Evolutionary conservation across 1,140 invertebrate species (phyloP).

Genomic region (Halyomorpha halys): DNA sequence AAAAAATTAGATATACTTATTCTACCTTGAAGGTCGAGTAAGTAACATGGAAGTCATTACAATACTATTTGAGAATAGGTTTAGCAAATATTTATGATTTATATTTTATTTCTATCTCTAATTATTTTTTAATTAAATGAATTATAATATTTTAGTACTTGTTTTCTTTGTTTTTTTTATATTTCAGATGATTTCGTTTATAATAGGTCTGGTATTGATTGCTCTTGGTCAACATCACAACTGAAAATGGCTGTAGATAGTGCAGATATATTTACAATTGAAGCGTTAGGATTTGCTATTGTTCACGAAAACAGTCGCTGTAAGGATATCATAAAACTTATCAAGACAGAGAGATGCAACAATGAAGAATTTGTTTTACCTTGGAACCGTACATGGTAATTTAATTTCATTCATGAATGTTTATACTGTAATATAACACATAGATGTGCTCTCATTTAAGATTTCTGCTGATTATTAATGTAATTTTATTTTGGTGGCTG

Average conservation of each 20-base stretch:
- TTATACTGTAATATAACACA: too few relatives aligned
- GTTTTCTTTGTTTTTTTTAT: slow-evolving; percentile 3
- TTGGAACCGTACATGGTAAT: slow-evolving; percentile 60
- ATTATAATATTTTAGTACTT: too few relatives aligned
- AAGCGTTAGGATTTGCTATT: slow-evolving; percentile 42
- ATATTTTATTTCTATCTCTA: too few relatives aligned
- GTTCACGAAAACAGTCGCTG: slow-evolving; percentile 38
- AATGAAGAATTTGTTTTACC: slow-evolving; percentile 56
- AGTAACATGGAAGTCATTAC: too few relatives aligned
- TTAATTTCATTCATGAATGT: slow-evolving; percentile 5
- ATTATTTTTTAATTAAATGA: too few relatives aligned
- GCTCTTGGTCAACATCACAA: slow-evolving; percentile 26
- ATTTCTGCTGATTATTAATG: too few relatives aligned
- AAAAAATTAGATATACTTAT: too few relatives aligned
- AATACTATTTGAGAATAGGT: too few relatives aligned
- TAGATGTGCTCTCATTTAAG: too few relatives aligned
- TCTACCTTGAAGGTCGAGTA: too few relatives aligned
- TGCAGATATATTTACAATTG: slow-evolving; percentile 61
- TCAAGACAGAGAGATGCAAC: slow-evolving; percentile 56
- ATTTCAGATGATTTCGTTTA: slow-evolving; percentile 30
- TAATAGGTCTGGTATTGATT: slow-evolving; percentile 20
- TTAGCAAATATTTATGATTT: too few relatives aligned
- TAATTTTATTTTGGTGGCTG: too few relatives aligned
- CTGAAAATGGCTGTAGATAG: slow-evolving; percentile 55
- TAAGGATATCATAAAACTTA: slow-evolving; percentile 43